Evolutionary conservation across 2,797 vertebrate species (phyloP), one percentile per base, ranked within the genome.

Genomic region (Vespertilio murinus): DNA sequence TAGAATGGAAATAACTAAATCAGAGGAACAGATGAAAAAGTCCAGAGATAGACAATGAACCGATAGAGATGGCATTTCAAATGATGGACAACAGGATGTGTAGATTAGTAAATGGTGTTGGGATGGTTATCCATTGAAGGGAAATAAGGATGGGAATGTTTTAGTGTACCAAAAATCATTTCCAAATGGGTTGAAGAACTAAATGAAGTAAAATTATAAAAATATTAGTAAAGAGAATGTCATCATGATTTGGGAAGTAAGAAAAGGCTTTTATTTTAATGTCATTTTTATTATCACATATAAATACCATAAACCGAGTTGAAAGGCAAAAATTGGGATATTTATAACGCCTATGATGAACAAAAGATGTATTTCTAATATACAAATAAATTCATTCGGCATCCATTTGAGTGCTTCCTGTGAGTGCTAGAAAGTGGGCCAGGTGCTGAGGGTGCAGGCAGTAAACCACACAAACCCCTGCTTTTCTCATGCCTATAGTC

Each of bases 261-360:
- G 22, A 90, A 73, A 92, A 77, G 8, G 5, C 8, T 82, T 85
- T 88, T 61, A 54, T 54, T 79, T 75, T 33, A 95, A 77, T 49
- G 52, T 91, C 61, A 75, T 13, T 86, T 93, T 84, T 80, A 91
- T 56, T 17, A 23, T 54, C 8, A 23, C 52, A 54, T 79, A 35
- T 33, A 84, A 91, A 91, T 22, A 20, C 22, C 3, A n/a, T 61
- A 83, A 95, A 77, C 64, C 79, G 35, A 93, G 61, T 90, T 47
- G 79, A 89, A 94, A 85, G 65, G 23, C 35, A 69, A 47, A 74
- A 74, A n/a, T n/a, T 16, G 61, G n/a, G 30, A 16, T 70, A 47
- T 83, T 94, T 56, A 40, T 1, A 83, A 35, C 9, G 87, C 83
- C 13, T 79, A 0, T 71, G 42, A 73, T 30, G 10, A 80, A 30